Percentiles rank a stretch among this genome's conserved stretches.
phyloP scores from a whole-genome alignment of 2,797 vertebrate genomes.

The Darevskia nairensis region DNA sequence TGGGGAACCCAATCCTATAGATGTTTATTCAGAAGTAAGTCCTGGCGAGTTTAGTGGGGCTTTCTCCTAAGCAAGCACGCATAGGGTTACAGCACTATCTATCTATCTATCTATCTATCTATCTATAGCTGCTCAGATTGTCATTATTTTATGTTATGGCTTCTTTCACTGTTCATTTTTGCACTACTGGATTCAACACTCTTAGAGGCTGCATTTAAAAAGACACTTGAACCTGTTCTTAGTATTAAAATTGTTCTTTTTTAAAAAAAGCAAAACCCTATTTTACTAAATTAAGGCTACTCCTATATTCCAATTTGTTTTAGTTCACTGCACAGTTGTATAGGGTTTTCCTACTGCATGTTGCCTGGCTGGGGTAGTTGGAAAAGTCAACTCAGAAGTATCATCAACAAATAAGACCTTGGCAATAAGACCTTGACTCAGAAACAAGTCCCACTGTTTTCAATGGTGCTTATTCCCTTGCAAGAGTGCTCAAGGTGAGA shows the following conservation, averaged over 20 bases:
- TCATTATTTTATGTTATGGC: not conserved
- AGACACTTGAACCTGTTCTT: not conserved
- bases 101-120: too few relatives aligned
- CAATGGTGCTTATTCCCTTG: not conserved
- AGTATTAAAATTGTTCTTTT: not conserved
- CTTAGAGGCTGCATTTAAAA: not conserved
- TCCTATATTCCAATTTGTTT: not conserved
- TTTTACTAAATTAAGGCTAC: not conserved
- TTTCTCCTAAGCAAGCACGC: not conserved
- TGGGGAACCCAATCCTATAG: not conserved
- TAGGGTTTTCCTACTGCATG: not conserved
- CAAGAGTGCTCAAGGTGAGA: not conserved
- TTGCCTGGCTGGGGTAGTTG: not conserved
- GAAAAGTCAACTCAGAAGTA: not conserved
- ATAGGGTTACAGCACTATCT: not conserved
- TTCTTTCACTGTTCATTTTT: not conserved
- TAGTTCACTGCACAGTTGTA: not conserved
- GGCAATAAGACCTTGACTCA: not conserved
- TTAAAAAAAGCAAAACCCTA: not conserved
- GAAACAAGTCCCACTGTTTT: not conserved
- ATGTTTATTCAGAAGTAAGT: not conserved
- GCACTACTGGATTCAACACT: not conserved
- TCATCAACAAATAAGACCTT: not conserved
- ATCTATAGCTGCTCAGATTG: not conserved
- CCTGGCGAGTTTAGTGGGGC: not conserved